Evolutionary conservation across 2,797 vertebrate species (phyloP), one percentile per base, ranked within the genome.

Genomic region (Apogon hyalosoma): DNA sequence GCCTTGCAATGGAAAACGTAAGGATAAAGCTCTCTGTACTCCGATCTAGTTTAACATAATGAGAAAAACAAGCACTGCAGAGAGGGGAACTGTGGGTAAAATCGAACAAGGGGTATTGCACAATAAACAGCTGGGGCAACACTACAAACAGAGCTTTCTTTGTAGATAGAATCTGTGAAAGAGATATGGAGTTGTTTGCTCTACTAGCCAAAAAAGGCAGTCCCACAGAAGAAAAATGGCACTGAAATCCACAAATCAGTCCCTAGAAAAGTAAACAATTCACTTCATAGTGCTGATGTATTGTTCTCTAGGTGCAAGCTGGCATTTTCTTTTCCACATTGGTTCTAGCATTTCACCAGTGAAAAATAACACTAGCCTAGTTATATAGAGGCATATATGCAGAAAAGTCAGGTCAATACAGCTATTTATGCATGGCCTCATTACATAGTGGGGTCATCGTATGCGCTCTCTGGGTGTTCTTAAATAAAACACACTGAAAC

Each of bases 341-440:
- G 82, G 67, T 84, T 90, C 84, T 76, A 79, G 19, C 61, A 82
- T 46, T 61, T 86, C 80, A 88, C 82, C 84, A 83, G 86, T 84
- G 86, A 93, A 90, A 88, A 89, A 75, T 66, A 86, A 82, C 63
- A 58, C 76, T 73, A 85, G 70, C 84, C 73, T 60, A 76, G 73
- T 85, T 87, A 76, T 84, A 89, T 79, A 78, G 51, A 72, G 77
- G 71, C 41, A 61, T 63, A 86, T 77, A 83, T 89, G 88, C 86
- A 67, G 66, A 92, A 86, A 59, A 91, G 85, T 69, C 90, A 79
- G 92, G 89, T 86, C 87, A 90, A 80, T 90, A 88, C 62, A 52
- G 87, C 86, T 93, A 94, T 78, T 87, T 83, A 95, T 90, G 85
- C 72, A 84, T 39, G 78, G 82, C 79, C 87, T 91, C 90, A 86